Base-by-base conservation (phyloP, 2,888 invertebrate genomes). In the Heteromurus nitidus region DNA sequence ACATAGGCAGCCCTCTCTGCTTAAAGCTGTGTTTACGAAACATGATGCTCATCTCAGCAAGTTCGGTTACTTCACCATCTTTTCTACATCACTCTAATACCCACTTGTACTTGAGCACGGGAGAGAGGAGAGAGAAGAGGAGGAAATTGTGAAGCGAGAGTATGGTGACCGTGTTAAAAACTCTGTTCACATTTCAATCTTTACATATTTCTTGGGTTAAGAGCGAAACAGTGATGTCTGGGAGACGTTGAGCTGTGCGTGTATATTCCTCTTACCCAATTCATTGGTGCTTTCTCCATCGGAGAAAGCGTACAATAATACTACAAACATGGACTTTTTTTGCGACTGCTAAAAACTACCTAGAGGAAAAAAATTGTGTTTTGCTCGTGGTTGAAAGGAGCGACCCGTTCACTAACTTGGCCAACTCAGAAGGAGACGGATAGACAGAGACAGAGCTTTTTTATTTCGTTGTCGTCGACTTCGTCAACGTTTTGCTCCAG, bases 351-450 rank as follows among this genome's bases (percentile, higher is more conserved):
- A 64, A 36, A 20, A 47, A 11, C n/a, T 75, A 76, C 77, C 68
- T 69, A 77, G 28, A 36, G 31, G 47, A 47, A 28, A 68, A n/a
- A 75, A 65, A 18, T 20, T 30, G 58, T 67, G 77, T 47, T 79
- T 72, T 72, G 58, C 72, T 79, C 70, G 79, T 79, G 79, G 79
- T 65, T 53, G 69, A 31, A 36, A 79, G 64, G 64, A 79, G 69
- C 62, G 53, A 53, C 70, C 64, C 64, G 62, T 79, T 79, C 79
- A 79, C 79, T 79, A 72, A 65, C 30, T 79, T 50, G 64, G 44
- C 55, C 42, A 64, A 28, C 58, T 60, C 53, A 50, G 77, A 11
- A 79, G 65, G 30, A 53, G 77, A 70, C 69, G 77, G 69, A 55
- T 62, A 69, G 64, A 58, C 28, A 55, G 70, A 64, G 20, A 44